Conservation (phyloP, 2,113 vertebrate genomes). For the Plectropomus leopardus region DNA sequence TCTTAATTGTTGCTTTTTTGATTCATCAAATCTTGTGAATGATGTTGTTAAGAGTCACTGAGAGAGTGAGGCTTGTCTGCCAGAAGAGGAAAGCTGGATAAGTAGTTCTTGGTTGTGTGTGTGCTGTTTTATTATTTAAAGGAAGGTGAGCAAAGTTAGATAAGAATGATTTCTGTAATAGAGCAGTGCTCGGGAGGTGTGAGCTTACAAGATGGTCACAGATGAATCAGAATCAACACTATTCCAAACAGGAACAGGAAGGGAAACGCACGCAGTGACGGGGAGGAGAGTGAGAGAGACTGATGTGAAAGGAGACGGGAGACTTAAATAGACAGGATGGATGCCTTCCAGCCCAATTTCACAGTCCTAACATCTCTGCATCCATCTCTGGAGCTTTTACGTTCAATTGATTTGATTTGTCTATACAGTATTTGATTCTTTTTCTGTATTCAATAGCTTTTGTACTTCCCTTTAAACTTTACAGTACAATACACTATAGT, state of each 20-base stretch:
- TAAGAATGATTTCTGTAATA: conserved; percentile 12
- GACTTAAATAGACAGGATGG: conserved; percentile 82
- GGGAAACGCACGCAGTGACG: conserved; percentile 44
- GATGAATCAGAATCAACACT: conserved; percentile 86
- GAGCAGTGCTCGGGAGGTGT: conserved; percentile 31
- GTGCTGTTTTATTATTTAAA: conserved; percentile 23
- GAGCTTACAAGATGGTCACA: conserved; percentile 89
- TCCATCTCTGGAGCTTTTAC: conserved; percentile 81
- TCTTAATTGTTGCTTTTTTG: conserved; percentile 54
- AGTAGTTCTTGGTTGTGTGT: conserved; percentile 39
- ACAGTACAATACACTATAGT: conserved; percentile 98
- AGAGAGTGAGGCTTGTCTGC: conserved; percentile 24
- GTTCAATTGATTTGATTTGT: conserved; percentile 84
- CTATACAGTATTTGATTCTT: conserved; percentile 81
- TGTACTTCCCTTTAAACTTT: conserved; percentile 98
- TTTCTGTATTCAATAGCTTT: conserved; percentile 83
- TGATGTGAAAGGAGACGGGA: conserved; percentile 77
- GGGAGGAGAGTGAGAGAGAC: conserved; percentile 24
- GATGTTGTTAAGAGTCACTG: conserved; percentile 30
- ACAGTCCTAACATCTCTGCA: conserved; percentile 88
- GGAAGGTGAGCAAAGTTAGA: conserved; percentile 11
- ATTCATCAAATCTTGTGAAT: conserved; percentile 45
- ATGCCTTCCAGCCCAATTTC: conserved; percentile 86
- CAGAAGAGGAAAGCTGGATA: conserved; percentile 52
- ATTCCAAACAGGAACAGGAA: conserved; percentile 73